Evolutionary conservation across 2,888 invertebrate genomes (phyloP), one percentile per base, ranked within the genome.

Genomic region (Drosophila eohydei): DNA sequence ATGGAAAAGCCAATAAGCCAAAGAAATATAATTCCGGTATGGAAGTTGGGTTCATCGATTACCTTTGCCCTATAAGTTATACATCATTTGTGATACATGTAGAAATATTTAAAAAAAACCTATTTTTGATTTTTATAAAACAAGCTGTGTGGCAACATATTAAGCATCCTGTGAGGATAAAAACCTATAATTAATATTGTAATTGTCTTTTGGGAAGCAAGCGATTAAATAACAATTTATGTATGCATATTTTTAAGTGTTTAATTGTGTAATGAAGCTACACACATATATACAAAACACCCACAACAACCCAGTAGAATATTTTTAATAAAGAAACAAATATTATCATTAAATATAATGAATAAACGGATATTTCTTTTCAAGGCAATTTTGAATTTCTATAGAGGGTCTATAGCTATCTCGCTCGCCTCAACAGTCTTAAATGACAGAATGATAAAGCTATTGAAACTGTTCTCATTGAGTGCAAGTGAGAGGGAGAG

Each of bases 241-340:
- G 48, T 71, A 74, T 32, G 34, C 65, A 72, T 62, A 69, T 61
- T 60, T 40, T 51, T 65, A 77, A 48, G 54, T 52, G 28, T 66
- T 70, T 44, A 63, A 78, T 64, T 81, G 69, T 78, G 61, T 61
- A 54, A 48, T 44, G 56, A 28, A 64, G 54, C 57, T 61, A 78
- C 32, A 55, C 66, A 62, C 48, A 36, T 44, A 56, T 43, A 51
- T 54, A 66, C 40, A 65, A 59, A 46, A 50, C 41, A 57, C 28
- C 54, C 46, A 55, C 67, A 52, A 52, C 57, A 56, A 65, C 32
- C 55, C 64, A 58, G 64, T 76, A 87, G 79, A 61, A 64, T 70
- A 87, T 76, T 84, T 84, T 78, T 78, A 83, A 81, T 83, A 87
- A 83, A 76, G 54, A 83, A 59, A 52, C 40, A n/a, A 63, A 81